Evolutionary conservation across 2,888 invertebrate species (phyloP), one percentile per base, ranked within the genome.

Genomic region (Diarsia rubi): DNA sequence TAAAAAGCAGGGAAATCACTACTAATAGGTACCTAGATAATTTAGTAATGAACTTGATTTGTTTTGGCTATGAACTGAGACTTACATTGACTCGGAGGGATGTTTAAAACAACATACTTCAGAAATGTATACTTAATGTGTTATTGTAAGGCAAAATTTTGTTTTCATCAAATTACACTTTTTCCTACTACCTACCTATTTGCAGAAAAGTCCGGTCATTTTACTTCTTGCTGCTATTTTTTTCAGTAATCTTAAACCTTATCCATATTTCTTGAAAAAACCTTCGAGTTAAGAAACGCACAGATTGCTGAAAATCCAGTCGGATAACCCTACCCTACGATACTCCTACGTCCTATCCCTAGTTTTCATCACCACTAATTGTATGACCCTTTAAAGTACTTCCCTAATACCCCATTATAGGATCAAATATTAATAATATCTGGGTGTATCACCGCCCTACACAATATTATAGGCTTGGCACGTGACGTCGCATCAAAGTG

Each of bases 401-500:
- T 57, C 71, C 31, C 21, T 63, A 78, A 65, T 65, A 59, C 52
- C 49, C 63, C 62, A 81, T 78, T 70, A 75, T 52, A 76, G 73
- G 60, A 69, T 74, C 65, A 82, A 80, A 81, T 76, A 79, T 82
- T 70, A 85, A 80, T 85, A 79, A 87, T 62, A 62, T 69, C 85
- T 75, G 75, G 70, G 71, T 88, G 86, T 83, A 69, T 65, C 79
- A 42, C 86, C 19, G 21, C 62, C 82, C 76, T 77, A 81, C 69
- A 37, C 62, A 62, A 76, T 82, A 83, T 83, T 76, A 85, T 88
- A 60, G 71, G 79, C 73, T 69, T 8, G 21, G 75, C 49, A 86
- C 91, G 91, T 91, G 91, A 91, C 91, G 73, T 16, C 66, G 91
- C 91, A 91, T 90, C 78, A 76, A 82, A 65, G 52, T 80, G 68